phyloP scores from a whole-genome alignment of 2,113 vertebrate genomes.

The Dolichallabes microphthalmus region DNA sequence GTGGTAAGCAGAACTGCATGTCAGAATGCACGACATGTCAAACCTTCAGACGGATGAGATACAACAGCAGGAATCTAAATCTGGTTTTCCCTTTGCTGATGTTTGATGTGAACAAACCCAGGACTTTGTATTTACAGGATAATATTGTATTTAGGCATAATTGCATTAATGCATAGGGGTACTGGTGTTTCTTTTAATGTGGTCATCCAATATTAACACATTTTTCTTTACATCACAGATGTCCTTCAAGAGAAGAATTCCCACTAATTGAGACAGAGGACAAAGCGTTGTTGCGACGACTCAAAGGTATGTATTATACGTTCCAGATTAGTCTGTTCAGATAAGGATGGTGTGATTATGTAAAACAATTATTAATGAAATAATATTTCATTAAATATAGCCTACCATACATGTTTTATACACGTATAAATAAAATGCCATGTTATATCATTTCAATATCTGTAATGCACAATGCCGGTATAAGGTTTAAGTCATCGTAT shows the following conservation, averaged over 20 bases:
- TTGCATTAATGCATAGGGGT: neutral
- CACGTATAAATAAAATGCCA: neutral
- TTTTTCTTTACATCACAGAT: constrained; percentile 66
- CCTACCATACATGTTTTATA: neutral
- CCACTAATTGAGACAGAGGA: constrained; percentile 87
- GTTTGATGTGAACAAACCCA: neutral
- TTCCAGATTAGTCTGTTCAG: neutral
- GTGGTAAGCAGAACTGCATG: neutral
- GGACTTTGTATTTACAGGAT: neutral
- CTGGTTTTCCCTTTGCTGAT: neutral
- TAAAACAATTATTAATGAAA: neutral
- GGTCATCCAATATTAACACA: neutral
- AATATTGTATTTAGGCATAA: neutral
- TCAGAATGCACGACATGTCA: neutral
- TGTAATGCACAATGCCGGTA: neutral
- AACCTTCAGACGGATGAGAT: neutral
- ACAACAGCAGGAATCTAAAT: neutral
- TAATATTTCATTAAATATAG: neutral
- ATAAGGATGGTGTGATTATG: neutral
- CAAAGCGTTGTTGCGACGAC: constrained; percentile 81
- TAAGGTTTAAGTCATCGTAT: neutral
- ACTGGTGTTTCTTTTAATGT: neutral
- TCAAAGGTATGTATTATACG: constrained; percentile 75
- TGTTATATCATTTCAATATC: neutral
- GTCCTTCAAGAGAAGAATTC: constrained; percentile 84